Evolutionary conservation across 1,140 invertebrate genomes (phyloP).

Genomic region (Temnothorax longispinosus): DNA sequence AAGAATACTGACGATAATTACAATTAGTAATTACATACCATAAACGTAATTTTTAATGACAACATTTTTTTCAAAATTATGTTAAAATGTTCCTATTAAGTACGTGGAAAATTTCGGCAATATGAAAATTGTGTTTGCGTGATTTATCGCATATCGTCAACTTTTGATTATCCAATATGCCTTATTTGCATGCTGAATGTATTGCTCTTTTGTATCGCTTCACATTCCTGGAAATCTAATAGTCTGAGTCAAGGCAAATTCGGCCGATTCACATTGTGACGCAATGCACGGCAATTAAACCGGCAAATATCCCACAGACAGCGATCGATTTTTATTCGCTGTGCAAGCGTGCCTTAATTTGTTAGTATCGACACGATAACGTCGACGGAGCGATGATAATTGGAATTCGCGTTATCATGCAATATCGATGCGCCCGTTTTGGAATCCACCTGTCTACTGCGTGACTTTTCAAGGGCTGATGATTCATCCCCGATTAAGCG

Average conservation of each 20-base stretch:
- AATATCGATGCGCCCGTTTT: conserved; percentile 17
- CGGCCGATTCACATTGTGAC: background rate
- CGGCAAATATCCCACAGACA: conserved; percentile 9
- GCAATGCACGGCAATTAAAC: background rate
- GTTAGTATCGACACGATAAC: conserved; percentile 28
- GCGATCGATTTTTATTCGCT: conserved; percentile 21
- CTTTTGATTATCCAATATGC: background rate
- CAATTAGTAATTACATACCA: too few species aligned
- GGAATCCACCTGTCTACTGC: conserved; percentile 45
- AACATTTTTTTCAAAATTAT: background rate
- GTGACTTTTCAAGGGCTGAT: conserved; percentile 57
- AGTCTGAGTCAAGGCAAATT: background rate
- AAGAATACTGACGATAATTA: background rate
- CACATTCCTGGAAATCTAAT: background rate
- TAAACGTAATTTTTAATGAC: background rate
- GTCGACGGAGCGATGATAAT: conserved; percentile 26
- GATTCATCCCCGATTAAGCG: conserved; percentile 31
- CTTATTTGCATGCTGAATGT: background rate
- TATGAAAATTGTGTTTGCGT: background rate
- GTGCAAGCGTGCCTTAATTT: conserved; percentile 10
- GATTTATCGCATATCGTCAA: background rate
- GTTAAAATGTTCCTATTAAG: background rate
- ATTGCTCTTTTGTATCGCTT: background rate
- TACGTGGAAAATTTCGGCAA: background rate
- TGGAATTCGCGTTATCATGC: conserved; percentile 34